These are phyloP conservation scores for Astyanax mexicanus DNA, from an alignment of 2,797 vertebrate genomes.

Conservation along the genomic window DNA sequence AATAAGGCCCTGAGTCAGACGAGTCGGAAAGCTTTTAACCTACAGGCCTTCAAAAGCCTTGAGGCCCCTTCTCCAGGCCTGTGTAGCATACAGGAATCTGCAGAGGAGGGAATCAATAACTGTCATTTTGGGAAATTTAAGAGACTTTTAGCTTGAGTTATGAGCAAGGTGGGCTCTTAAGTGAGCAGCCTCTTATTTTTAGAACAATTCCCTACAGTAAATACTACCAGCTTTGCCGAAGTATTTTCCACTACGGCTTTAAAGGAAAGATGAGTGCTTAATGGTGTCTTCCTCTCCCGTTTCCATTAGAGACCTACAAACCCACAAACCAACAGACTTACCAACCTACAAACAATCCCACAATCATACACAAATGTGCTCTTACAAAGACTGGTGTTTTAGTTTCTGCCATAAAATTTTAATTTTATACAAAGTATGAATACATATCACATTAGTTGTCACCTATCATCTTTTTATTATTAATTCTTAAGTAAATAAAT, in stretches of 20 bases:
- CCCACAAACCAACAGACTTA: conserved; percentile 18
- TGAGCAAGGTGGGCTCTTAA: conserved; percentile 68
- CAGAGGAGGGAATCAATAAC: conserved; percentile 66
- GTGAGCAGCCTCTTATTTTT: conserved; percentile 72
- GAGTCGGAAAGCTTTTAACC: conserved; percentile 32
- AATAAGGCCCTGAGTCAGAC: conserved; percentile 11
- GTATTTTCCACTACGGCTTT: conserved; percentile 76
- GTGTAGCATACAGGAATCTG: conserved; percentile 56
- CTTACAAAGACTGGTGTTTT: too few relatives aligned
- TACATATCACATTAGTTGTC: too few relatives aligned
- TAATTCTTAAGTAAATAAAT: too few relatives aligned
- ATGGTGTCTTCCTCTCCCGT: conserved; percentile 44
- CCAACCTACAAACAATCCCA: neutral
- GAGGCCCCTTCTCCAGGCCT: conserved; percentile 45
- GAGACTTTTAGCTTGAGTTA: conserved; percentile 72
- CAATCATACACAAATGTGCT: conserved; percentile 1
- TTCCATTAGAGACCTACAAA: conserved; percentile 26
- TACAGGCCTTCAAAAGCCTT: conserved; percentile 38
- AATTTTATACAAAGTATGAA: too few relatives aligned
- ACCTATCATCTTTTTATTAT: too few relatives aligned
- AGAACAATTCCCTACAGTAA: conserved; percentile 76
- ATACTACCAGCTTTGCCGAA: conserved; percentile 75
- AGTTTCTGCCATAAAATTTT: too few relatives aligned
- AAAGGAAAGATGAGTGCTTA: conserved; percentile 69
- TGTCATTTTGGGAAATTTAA: conserved; percentile 71